Evolutionary conservation across 1,140 invertebrate genomes (phyloP).

Genomic region (Saxidomus purpurata): DNA sequence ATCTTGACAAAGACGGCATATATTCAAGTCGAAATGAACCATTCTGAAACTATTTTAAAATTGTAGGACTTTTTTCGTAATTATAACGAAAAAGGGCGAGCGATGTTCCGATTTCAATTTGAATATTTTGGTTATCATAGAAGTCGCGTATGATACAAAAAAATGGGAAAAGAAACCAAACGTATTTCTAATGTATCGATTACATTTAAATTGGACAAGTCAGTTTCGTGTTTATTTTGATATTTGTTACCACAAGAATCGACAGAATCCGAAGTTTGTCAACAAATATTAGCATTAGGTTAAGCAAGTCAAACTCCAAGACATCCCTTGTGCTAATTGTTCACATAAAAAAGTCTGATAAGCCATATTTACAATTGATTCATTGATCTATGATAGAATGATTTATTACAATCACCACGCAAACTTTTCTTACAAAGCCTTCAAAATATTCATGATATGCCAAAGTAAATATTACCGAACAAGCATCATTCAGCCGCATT

Average conservation of each 20-base stretch:
- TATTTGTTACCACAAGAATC: slow-evolving; percentile 10
- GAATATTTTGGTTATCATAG: no score
- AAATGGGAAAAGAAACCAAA: background rate
- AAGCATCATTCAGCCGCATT: slow-evolving; percentile 15
- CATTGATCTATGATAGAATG: slow-evolving; percentile 26
- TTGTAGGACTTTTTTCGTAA: no score
- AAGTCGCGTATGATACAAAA: no score
- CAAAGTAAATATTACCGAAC: slow-evolving; percentile 35
- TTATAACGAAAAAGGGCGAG: no score
- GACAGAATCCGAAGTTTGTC: slow-evolving; percentile 15
- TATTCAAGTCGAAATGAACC: no score
- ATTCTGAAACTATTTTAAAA: no score
- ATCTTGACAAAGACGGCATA: no score
- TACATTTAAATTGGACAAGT: background rate
- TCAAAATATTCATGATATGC: slow-evolving; percentile 61
- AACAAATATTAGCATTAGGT: slow-evolving; percentile 28
- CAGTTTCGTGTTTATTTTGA: background rate
- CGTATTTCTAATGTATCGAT: background rate
- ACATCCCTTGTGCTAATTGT: background rate
- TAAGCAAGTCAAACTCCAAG: slow-evolving; percentile 16
- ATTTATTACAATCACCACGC: background rate
- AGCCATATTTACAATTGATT: slow-evolving; percentile 53
- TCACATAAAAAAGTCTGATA: slow-evolving; percentile 17
- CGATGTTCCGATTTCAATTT: no score
- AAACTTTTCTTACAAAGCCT: slow-evolving; percentile 18